Base-by-base conservation (phyloP, 2,113 vertebrate genomes). In the Atractosteus spatula region DNA sequence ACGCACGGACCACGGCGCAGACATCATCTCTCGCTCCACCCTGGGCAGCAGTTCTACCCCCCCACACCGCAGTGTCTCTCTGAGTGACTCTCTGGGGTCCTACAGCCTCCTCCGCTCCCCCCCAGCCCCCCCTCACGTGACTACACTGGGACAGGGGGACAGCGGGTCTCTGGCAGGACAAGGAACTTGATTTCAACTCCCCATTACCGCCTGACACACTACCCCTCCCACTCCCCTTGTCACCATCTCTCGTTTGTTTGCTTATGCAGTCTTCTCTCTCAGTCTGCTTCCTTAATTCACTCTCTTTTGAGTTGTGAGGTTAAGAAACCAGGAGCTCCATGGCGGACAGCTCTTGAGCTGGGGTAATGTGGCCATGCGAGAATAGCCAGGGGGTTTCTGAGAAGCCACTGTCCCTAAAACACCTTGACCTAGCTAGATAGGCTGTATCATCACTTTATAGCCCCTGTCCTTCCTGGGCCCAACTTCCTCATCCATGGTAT, bases 1-100 rank as follows among this genome's bases (percentile, higher is more conserved):
- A 86, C 89, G 91, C 79, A 95, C 91, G 62, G 96, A 98, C 92
- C 95, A 95, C 61, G 91, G 94, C 89, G 94, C 90, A 1, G 91
- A 94, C 88, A 90, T 91, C 85, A 82, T 92, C 83, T 90, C 90
- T 89, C 86, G 90, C 70, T 86, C 91, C 69, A 82, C 84, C 84
- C 77, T 83, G 85, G 88, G 85, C 79, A 76, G 86, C 81, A 82
- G 81, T 82, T 84, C 87, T 80, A 82, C 83, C 76, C 78, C 80
- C 79, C 88, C 82, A 66, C 77, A 82, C 74, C 84, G 86, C 83
- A 91, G 91, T 80, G 72, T 85, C 69, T 88, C 88, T 45, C 76
- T 84, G 87, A 78, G 81, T 73, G 77, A 82, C 73, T 84, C 82
- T 74, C 83, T 67, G 79, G 83, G 83, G 70, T 83, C 86, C 10